phyloP scores from a whole-genome alignment of 2,888 invertebrate genomes.

The Apodemia mormo region DNA sequence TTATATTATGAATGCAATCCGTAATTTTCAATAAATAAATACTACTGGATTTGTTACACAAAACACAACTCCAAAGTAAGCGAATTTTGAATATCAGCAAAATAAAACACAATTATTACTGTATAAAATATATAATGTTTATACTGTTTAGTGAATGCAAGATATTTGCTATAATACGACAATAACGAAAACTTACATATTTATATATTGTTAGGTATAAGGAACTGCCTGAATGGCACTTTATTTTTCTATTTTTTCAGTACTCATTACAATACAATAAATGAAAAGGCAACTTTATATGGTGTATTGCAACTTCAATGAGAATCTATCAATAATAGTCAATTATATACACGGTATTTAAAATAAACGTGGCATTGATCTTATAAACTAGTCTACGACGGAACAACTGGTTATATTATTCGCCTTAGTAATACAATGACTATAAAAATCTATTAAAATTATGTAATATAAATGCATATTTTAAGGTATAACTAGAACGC shows the following conservation, averaged over 20 bases:
- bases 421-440: constrained; percentile 27
- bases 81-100: neutral
- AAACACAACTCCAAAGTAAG: too few species aligned
- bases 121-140: constrained; percentile 69
- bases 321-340: constrained; percentile 28
- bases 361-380: constrained; percentile 37
- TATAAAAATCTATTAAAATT: constrained; percentile 29
- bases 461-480: constrained; percentile 52
- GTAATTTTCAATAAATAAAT: too few species aligned
- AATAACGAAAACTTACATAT: constrained; percentile 43
- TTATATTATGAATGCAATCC: too few species aligned
- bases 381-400: constrained; percentile 41
- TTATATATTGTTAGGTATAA: constrained; percentile 41
- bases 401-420: constrained; percentile 38
- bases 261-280: constrained; percentile 27
- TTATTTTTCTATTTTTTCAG: constrained; percentile 34
- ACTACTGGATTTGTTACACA: too few species aligned
- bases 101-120: constrained; percentile 40
- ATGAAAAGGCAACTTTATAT: constrained; percentile 24
- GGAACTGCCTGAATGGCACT: constrained; percentile 72
- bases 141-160: constrained; percentile 59
- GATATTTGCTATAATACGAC: constrained; percentile 55
- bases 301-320: constrained; percentile 29
- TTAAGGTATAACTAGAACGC: constrained; percentile 47
- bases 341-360: constrained; percentile 39